Evolutionary conservation across 1,140 invertebrate genomes (phyloP), one percentile per base, ranked within the genome.

Genomic region (Hypsibius dujardini): DNA sequence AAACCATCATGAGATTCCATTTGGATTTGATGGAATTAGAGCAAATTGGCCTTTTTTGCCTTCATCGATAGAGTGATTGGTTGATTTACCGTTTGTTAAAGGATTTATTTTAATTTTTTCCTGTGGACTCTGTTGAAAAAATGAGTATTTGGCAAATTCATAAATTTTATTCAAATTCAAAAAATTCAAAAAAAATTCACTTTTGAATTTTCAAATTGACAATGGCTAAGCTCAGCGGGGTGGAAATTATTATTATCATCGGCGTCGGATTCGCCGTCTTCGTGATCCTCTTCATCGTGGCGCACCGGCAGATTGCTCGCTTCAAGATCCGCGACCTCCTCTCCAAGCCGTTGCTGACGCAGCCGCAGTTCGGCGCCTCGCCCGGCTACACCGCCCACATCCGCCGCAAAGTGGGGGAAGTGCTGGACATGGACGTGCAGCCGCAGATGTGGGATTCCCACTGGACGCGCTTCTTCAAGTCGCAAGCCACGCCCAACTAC

Each of bases 231-330:
- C 62, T 67, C 42, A 67, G 62, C 62, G 62, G 62, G 45, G 62
- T 67, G 42, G 62, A 67, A 45, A 67, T 67, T 45, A 67, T 67
- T 42, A 67, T 67, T 67, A 67, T 67, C 12, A 67, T 67, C 42
- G 62, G 62, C 12, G 62, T 67, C 12, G 62, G 62, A 67, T 67
- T 67, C 62, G 62, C 62, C 62, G 62, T 67, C 62, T 67, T 67
- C 62, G 62, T 67, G 12, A 67, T 67, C 62, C 42, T 67, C 12
- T 67, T 67, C 62, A 67, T 67, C 62, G 62, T 67, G 3, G 62
- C 62, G 12, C 62, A 67, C 42, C 62, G 62, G 3, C 62, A 67
- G 62, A 67, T 67, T 45, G 62, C 62, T 67, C 62, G 62, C 45
- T 67, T 67, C 62, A 67, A 67, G 45, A 42, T 67, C 3, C 62